Percentiles rank a stretch among this genome's conserved stretches.
phyloP scores from a whole-genome alignment of 2,797 vertebrate genomes.

The Leptatherina wallacei region DNA sequence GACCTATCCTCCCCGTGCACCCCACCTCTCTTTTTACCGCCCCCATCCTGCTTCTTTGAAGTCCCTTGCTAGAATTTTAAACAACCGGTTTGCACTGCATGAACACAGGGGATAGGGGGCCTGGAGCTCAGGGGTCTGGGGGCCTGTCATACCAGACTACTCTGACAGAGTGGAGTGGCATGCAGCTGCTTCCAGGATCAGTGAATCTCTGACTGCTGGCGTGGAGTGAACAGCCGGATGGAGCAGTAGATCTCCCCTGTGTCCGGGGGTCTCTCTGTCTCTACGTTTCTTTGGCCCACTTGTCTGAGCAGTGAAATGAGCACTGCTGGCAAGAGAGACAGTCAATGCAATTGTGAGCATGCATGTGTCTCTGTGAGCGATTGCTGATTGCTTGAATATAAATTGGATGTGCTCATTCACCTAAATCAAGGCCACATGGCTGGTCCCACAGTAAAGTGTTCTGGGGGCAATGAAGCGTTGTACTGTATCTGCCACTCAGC shows the following conservation, averaged over 20 bases:
- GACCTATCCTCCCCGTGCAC: neutral
- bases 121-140: constrained; percentile 38
- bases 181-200: constrained; percentile 63
- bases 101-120: constrained; percentile 5
- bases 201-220: constrained; percentile 60
- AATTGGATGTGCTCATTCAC: constrained; percentile 76
- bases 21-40: constrained; percentile 9
- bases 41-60: constrained; percentile 26
- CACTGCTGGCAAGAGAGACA: constrained; percentile 45
- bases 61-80: constrained; percentile 15
- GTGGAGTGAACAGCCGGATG: constrained; percentile 55
- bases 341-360: constrained; percentile 39
- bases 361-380: constrained; percentile 65
- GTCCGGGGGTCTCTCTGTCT: constrained; percentile 54
- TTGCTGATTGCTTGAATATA: constrained; percentile 76
- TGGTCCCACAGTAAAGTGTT: constrained; percentile 58
- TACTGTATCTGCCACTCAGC: constrained; percentile 72
- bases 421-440: constrained; percentile 82
- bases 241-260: constrained; percentile 65
- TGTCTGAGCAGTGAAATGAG: constrained; percentile 68
- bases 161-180: constrained; percentile 29
- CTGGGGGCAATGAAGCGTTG: constrained; percentile 62
- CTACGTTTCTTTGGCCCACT: constrained; percentile 43
- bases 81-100: constrained; percentile 33
- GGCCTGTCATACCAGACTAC: constrained; percentile 52